Percentiles rank a stretch among this genome's conserved stretches.
Evolutionary conservation across 2,113 vertebrate species (phyloP).

Genomic region (Gracilinanus agilis): DNA sequence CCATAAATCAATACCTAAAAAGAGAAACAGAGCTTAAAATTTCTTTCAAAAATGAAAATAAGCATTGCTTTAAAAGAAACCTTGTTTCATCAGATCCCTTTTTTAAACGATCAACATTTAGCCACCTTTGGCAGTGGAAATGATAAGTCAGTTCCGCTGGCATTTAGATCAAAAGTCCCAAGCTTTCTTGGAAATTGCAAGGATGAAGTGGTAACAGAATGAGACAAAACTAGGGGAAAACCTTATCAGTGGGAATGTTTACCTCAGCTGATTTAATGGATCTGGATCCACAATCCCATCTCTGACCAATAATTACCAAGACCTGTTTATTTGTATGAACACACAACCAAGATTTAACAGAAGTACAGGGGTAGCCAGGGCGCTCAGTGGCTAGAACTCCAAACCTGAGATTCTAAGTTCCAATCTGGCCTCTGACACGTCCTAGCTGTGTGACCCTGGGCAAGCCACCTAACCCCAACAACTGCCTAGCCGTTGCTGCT

Average conservation of each 20-base stretch:
- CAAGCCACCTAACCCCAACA: too few species aligned
- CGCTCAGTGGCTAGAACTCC: too few species aligned
- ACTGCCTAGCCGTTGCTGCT: too few species aligned
- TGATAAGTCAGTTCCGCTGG: background rate
- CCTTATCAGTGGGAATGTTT: background rate
- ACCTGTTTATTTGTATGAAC: background rate
- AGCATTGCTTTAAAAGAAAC: slow-evolving; percentile 30
- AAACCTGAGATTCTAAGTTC: too few species aligned
- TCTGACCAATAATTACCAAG: background rate
- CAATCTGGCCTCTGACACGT: too few species aligned
- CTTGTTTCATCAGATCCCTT: background rate
- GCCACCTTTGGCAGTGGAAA: background rate
- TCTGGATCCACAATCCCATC: background rate
- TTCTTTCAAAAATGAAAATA: background rate
- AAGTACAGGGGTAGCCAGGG: background rate
- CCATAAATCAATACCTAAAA: slow-evolving; percentile 83
- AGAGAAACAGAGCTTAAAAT: slow-evolving; percentile 63
- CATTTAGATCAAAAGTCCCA: background rate
- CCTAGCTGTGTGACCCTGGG: too few species aligned
- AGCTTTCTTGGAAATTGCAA: background rate
- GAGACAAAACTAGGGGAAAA: background rate
- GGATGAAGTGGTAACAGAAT: background rate
- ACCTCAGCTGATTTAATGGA: background rate
- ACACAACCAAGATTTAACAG: background rate
- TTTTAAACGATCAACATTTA: slow-evolving; percentile 57